Evolutionary conservation across 2,113 vertebrate genomes (phyloP), one percentile per base, ranked within the genome.

Genomic region (Symphodus melops): DNA sequence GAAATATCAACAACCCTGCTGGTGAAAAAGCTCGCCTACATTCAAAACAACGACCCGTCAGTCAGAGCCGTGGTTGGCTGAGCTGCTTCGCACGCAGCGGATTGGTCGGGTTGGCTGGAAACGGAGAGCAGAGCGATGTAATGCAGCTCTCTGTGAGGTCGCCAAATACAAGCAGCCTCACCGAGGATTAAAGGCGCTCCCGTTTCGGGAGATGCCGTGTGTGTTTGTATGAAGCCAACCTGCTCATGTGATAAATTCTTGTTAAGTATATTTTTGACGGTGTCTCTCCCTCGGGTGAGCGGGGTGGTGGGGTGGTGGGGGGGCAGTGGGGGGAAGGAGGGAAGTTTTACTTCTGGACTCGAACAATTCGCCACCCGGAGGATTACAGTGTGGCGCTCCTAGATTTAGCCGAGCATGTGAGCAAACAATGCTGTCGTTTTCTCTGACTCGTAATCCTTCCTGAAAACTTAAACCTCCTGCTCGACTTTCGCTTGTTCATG

Each of bases 131-230:
- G 28, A 23, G 55, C 64, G 60, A 39, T 88, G 72, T 82, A 86
- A 77, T 81, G 81, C 85, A 67, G 72, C 75, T 75, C 49, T 7
- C 57, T 85, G 85, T 75, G 55, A 44, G 62, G 16, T 49, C 19
- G 79, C 84, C 73, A 86, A 82, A 70, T 72, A 57, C 61, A 64
- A 66, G 74, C 69, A 87, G 72, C 71, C 59, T 69, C 20, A 19
- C 59, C 53, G 61, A 77, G 85, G 88, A 86, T 87, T 86, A 87
- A 79, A 58, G 25, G 62, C 53, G 8, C 71, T 70, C 37, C 74
- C 21, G 56, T 63, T 79, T 72, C 70, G 37, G 66, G 60, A 83
- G 75, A 79, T 72, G 53, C 46, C 68, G 74, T 73, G 75, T 77
- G 52, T 73, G 58, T 73, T 62, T 77, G 62, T 65, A 16, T 70